Conservation (phyloP, 2,797 vertebrate species). For the Pipistrellus kuhlii region DNA sequence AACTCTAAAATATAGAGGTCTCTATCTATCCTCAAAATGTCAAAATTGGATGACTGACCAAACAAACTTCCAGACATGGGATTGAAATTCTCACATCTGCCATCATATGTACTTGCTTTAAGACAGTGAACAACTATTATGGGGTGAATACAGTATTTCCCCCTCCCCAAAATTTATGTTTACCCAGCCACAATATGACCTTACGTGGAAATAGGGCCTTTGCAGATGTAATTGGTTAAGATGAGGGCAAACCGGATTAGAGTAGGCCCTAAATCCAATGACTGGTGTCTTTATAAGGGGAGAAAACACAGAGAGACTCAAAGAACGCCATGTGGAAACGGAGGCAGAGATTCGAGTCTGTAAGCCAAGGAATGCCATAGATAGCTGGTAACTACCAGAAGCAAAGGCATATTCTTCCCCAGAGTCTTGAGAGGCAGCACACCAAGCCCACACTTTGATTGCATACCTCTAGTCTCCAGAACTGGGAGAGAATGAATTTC, state of each 20-base stretch:
- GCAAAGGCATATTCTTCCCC: neutral
- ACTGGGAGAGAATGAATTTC: neutral
- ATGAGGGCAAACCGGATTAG: neutral
- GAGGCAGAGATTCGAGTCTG: neutral
- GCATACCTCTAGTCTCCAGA: neutral
- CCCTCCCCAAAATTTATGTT: neutral
- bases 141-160: neutral
- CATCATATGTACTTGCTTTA: neutral
- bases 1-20: neutral
- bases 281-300: neutral
- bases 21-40: neutral
- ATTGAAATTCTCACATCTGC: neutral
- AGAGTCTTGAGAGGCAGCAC: neutral
- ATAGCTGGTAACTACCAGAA: neutral
- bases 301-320: neutral
- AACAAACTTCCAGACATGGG: neutral
- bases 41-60: neutral
- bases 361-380: neutral
- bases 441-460: neutral
- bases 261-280: neutral
- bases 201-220: neutral
- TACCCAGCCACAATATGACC: neutral
- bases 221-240: neutral
- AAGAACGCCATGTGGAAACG: neutral
- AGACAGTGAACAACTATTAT: neutral